Percentiles rank a stretch among this genome's conserved stretches.
Conservation (phyloP, 2,113 vertebrate species). For the Ondatra zibethicus region DNA sequence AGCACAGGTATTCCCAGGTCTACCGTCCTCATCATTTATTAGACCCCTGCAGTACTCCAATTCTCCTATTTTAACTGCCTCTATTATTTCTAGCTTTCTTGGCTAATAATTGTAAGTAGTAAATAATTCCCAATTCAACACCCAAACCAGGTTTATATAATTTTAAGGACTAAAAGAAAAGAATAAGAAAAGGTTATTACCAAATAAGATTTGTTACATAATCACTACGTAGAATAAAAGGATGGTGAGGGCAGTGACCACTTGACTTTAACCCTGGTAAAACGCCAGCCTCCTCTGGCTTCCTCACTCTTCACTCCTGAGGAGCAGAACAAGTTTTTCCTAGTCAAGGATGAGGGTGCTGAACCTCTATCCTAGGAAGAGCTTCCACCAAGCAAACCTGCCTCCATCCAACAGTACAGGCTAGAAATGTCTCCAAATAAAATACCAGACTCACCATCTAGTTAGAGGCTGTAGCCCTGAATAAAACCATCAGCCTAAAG, state of each 20-base stretch:
- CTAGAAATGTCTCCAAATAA: constrained; percentile 40
- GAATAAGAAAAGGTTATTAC: constrained; percentile 41
- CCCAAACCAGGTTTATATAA: constrained; percentile 11
- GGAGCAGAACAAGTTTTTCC: constrained; percentile 48
- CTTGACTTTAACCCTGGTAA: constrained; percentile 30
- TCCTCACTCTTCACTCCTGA: background rate
- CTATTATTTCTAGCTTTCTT: constrained; percentile 53
- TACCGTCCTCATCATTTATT: constrained; percentile 33
- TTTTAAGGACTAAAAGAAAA: constrained; percentile 55
- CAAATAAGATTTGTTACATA: constrained; percentile 18
- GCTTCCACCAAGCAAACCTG: background rate
- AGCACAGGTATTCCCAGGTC: background rate
- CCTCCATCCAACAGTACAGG: background rate
- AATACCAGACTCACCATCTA: constrained; percentile 58
- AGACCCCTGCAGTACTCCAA: constrained; percentile 20
- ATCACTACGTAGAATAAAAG: constrained; percentile 17
- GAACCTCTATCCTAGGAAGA: constrained; percentile 39
- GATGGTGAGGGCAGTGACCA: background rate
- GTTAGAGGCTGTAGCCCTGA: background rate
- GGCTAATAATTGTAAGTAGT: constrained; percentile 15
- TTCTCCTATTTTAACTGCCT: constrained; percentile 44
- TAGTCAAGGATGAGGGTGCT: constrained; percentile 35
- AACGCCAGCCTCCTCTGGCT: constrained; percentile 40
- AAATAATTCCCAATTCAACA: constrained; percentile 68
- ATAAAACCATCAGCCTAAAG: constrained; percentile 52